These are phyloP conservation scores for Argyrosomus regius DNA, from an alignment of 2,797 vertebrate species.

Conservation along the genomic window DNA sequence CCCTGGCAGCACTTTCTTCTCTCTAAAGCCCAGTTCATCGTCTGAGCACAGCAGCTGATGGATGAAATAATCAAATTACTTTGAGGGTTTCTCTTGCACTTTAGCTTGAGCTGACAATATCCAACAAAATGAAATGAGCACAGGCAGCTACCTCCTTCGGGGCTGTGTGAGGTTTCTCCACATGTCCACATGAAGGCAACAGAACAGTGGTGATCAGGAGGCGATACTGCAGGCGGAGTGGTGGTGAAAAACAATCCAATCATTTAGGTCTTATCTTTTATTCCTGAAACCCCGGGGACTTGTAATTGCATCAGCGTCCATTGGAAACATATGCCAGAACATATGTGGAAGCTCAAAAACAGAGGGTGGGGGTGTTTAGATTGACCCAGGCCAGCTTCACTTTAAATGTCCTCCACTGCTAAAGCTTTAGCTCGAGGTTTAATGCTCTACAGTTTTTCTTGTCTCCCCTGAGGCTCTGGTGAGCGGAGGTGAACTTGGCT, in stretches of 20 bases:
- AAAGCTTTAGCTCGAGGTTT: slow-evolving; percentile 55
- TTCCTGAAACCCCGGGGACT: slow-evolving; percentile 44
- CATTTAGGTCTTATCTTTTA: slow-evolving; percentile 64
- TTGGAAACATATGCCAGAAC: slow-evolving; percentile 68
- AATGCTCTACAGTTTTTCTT: slow-evolving; percentile 49
- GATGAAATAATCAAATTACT: slow-evolving; percentile 52
- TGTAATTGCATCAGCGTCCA: slow-evolving; percentile 63
- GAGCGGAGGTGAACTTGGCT: slow-evolving; percentile 29
- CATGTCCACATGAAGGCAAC: slow-evolving; percentile 19
- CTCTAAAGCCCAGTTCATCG: slow-evolving; percentile 32
- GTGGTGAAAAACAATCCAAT: slow-evolving; percentile 66
- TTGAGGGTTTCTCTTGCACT: slow-evolving; percentile 38
- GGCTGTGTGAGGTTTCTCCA: slow-evolving; percentile 44
- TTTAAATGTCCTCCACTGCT: slow-evolving; percentile 49
- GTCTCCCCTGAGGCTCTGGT: slow-evolving; percentile 45
- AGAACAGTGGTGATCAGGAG: slow-evolving; percentile 24
- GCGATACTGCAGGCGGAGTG: slow-evolving; percentile 30
- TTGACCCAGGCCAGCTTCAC: slow-evolving; percentile 30
- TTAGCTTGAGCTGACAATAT: slow-evolving; percentile 38
- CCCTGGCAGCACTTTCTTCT: slow-evolving; percentile 21
- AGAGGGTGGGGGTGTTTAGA: slow-evolving; percentile 34
- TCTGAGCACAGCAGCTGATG: slow-evolving; percentile 43
- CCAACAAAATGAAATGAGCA: slow-evolving; percentile 43
- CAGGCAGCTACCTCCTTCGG: slow-evolving; percentile 17
- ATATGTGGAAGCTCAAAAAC: slow-evolving; percentile 54